phyloP scores from a whole-genome alignment of 2,113 vertebrate species.

The Merops nubicus region DNA sequence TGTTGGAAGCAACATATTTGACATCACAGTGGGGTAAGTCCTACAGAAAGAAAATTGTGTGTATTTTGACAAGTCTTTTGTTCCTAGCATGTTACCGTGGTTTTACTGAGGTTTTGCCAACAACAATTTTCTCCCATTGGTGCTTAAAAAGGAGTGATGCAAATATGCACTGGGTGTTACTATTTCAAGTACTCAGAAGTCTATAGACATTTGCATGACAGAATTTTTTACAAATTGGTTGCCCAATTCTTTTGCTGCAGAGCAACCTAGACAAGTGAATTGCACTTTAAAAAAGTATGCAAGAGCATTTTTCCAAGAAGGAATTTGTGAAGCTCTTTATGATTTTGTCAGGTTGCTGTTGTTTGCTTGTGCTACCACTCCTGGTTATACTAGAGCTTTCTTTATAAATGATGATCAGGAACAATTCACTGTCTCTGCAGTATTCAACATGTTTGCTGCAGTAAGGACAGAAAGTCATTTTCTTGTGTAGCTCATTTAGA shows the following conservation, averaged over 20 bases:
- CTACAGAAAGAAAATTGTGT: neutral
- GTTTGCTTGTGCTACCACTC: neutral
- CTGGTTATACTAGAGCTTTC: neutral
- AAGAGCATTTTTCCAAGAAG: neutral
- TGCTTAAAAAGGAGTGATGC: neutral
- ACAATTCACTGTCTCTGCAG: neutral
- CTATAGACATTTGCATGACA: neutral
- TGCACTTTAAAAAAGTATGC: neutral
- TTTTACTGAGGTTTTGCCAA: neutral
- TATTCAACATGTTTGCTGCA: neutral
- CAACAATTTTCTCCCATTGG: neutral
- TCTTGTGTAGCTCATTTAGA: neutral
- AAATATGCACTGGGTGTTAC: rapidly evolving
- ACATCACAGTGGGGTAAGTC: constrained; percentile 94
- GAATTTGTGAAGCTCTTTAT: neutral
- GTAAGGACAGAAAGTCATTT: neutral
- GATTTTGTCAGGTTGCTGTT: neutral
- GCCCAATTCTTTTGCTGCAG: neutral
- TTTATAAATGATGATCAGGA: neutral
- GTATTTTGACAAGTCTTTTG: neutral
- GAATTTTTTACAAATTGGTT: neutral
- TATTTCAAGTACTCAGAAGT: neutral
- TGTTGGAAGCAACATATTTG: constrained; percentile 96
- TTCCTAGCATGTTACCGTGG: neutral
- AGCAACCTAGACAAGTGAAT: neutral